phyloP scores from a whole-genome alignment of 2,113 vertebrate species.

The Pteruthius melanotis region DNA sequence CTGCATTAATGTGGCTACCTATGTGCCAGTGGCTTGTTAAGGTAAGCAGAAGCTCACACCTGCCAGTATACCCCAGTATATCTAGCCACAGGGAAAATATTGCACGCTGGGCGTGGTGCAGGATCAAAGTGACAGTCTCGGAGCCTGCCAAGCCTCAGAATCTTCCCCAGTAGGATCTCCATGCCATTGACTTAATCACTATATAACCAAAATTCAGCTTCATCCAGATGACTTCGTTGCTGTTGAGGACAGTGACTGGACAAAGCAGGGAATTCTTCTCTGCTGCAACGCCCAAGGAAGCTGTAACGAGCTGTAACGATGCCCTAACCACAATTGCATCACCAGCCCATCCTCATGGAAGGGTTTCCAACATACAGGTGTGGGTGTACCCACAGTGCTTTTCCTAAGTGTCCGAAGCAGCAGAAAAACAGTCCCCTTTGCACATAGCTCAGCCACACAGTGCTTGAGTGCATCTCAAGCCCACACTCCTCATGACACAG shows the following conservation, averaged over 20 bases:
- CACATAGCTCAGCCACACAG: background rate
- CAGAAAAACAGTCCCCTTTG: background rate
- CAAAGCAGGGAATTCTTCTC: background rate
- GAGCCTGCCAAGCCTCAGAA: background rate
- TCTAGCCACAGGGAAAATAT: background rate
- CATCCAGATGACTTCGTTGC: background rate
- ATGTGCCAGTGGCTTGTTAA: background rate
- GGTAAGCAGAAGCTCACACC: background rate
- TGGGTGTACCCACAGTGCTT: background rate
- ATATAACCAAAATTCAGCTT: background rate
- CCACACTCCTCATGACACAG: background rate
- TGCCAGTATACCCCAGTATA: background rate
- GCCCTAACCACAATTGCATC: background rate
- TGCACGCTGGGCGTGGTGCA: fast-evolving
- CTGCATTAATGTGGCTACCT: fast-evolving
- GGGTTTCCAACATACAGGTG: background rate
- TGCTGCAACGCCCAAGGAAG: background rate
- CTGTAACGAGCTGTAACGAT: background rate
- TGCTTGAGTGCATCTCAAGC: background rate
- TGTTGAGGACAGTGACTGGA: background rate
- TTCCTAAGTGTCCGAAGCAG: background rate
- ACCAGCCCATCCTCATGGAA: background rate
- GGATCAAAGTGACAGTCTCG: background rate
- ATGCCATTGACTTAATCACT: background rate
- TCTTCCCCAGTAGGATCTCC: background rate